These are phyloP conservation scores for Orchesella flavescens DNA, from an alignment of 2,888 invertebrate species.

Conservation along the genomic window DNA sequence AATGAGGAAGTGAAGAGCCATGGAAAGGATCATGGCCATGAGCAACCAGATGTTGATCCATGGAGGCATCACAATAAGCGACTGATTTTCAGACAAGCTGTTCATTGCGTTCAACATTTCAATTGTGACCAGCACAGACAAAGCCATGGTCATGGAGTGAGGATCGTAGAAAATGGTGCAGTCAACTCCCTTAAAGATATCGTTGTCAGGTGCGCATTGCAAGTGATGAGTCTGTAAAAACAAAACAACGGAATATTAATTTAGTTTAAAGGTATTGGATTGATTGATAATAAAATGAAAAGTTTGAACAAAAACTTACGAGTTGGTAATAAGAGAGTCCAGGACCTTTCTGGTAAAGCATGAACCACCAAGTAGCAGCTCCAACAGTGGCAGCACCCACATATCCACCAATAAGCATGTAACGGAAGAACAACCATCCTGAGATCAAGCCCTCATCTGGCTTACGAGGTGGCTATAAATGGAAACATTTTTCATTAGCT, in stretches of 20 bases:
- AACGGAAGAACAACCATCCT: conserved; percentile 99
- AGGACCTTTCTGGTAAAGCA: conserved; percentile 94
- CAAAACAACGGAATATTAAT: not conserved
- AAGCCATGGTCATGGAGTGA: conserved; percentile 99
- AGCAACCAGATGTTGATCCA: conserved; percentile 99
- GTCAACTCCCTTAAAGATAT: conserved; percentile 96
- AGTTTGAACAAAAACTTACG: conserved; percentile 73
- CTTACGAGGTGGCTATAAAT: conserved; percentile 87
- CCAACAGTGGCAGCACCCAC: conserved; percentile 99
- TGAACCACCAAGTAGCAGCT: conserved; percentile 99
- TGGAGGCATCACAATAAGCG: conserved; percentile 97
- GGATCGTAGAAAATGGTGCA: conserved; percentile 98
- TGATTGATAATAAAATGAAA: not conserved
- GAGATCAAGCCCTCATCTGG: conserved; percentile 99
- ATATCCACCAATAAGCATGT: conserved; percentile 91
- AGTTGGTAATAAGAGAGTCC: conserved; percentile 97
- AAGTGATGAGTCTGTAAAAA: conserved; percentile 90
- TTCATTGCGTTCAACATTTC: conserved; percentile 99
- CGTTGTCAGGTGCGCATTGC: conserved; percentile 90
- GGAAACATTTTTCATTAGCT: not conserved
- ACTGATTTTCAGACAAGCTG: conserved; percentile 99
- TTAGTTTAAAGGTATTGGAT: not conserved
- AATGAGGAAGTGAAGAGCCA: conserved; percentile 99
- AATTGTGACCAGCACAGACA: conserved; percentile 99
- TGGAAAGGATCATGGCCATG: conserved; percentile 98